Evolutionary conservation across 2,888 invertebrate genomes (phyloP).

Genomic region (Mesorhabditis sp.): DNA sequence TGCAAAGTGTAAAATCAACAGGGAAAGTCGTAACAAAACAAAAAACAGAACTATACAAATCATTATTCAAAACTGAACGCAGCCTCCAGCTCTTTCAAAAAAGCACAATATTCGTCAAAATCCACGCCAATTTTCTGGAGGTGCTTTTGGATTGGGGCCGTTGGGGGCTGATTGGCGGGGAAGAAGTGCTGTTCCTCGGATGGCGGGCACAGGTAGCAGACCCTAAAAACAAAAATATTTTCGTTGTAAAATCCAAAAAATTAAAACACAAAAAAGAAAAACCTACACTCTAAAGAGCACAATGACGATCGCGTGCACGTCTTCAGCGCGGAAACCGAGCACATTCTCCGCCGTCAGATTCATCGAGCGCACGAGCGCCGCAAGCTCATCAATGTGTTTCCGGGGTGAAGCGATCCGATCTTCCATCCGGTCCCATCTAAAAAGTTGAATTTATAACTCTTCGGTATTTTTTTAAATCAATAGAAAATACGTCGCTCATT

Average conservation of each 20-base stretch:
- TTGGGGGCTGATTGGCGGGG: background rate
- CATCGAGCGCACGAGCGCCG: background rate
- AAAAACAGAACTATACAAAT: background rate
- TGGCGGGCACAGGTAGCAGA: background rate
- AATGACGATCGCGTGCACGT: background rate
- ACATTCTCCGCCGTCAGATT: background rate
- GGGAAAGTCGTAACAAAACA: conserved; percentile 1
- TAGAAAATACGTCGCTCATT: too few species aligned
- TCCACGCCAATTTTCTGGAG: background rate
- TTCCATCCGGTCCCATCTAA: conserved; percentile 1
- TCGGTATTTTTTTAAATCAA: too few species aligned
- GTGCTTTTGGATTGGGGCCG: background rate
- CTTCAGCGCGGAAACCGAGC: background rate
- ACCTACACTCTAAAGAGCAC: background rate
- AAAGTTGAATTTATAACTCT: background rate
- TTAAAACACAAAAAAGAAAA: background rate
- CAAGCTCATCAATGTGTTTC: background rate
- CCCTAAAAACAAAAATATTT: background rate
- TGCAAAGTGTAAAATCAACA: background rate
- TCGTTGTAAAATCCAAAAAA: too few species aligned
- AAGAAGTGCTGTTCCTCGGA: background rate
- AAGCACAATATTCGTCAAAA: background rate
- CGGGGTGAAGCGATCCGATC: background rate
- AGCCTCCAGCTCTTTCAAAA: background rate
- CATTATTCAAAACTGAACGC: background rate